Conservation (phyloP, 2,113 vertebrate genomes). For the western clawed frog (Xenopus tropicalis) region UCB_Xtro_10.0 CM004445.2:144759501-144760000, state of each 20-base stretch:
- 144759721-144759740: background rate
- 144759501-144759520: background rate
- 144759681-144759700: background rate
- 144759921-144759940: background rate
- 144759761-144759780: no score
- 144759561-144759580: background rate
- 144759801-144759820: background rate
- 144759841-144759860: background rate
- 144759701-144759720: background rate
- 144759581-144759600: background rate
- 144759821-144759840: background rate
- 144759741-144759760: background rate
- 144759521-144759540: no score
- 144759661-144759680: conserved; percentile 8
- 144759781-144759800: conserved; percentile 8
- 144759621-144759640: background rate
- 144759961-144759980: background rate
- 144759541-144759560: conserved; percentile 8
- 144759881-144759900: no score
- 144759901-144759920: conserved; percentile 8
- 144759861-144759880: background rate
- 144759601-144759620: background rate
- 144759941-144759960: background rate
- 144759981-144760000: background rate
- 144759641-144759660: no score